phyloP scores from a whole-genome alignment of 92 coral and sea anemone species.

The Scolanthus callimorphus region DNA sequence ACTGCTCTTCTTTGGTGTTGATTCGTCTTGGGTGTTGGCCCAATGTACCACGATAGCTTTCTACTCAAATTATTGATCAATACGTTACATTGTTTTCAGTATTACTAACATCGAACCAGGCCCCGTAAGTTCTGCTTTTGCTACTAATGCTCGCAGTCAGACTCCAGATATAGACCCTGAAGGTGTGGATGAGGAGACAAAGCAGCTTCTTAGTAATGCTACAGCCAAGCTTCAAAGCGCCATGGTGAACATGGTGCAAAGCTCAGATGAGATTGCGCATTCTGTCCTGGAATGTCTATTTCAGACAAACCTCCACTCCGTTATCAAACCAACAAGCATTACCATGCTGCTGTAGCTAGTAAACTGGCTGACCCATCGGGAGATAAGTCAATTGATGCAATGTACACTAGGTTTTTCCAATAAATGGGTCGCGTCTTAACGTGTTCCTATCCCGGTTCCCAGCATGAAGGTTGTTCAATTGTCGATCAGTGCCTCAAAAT shows the following conservation, averaged over 20 bases:
- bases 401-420: constrained; percentile 61
- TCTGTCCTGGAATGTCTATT: constrained; percentile 54
- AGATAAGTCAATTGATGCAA: constrained; percentile 39
- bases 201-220: constrained; percentile 60
- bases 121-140: constrained; percentile 57
- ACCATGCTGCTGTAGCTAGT: constrained; percentile 38
- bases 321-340: constrained; percentile 80
- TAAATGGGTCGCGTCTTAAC: too few relatives aligned
- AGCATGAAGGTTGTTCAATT: too few relatives aligned
- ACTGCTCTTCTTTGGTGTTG: too few relatives aligned
- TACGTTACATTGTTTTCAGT: constrained; percentile 20
- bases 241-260: constrained; percentile 51
- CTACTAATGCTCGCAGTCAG: constrained; percentile 34
- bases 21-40: too few relatives aligned
- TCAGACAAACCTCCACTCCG: constrained; percentile 81
- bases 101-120: constrained; percentile 91
- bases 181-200: constrained; percentile 80
- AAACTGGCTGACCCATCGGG: constrained; percentile 89
- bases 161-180: constrained; percentile 9
- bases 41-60: too few relatives aligned
- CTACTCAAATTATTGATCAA: too few relatives aligned
- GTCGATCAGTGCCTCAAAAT: too few relatives aligned
- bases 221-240: constrained; percentile 37
- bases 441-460: too few relatives aligned
- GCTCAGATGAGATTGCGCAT: constrained; percentile 79